Base-by-base conservation (phyloP, 2,113 vertebrate genomes). In the Nansenia antarctica region DNA sequence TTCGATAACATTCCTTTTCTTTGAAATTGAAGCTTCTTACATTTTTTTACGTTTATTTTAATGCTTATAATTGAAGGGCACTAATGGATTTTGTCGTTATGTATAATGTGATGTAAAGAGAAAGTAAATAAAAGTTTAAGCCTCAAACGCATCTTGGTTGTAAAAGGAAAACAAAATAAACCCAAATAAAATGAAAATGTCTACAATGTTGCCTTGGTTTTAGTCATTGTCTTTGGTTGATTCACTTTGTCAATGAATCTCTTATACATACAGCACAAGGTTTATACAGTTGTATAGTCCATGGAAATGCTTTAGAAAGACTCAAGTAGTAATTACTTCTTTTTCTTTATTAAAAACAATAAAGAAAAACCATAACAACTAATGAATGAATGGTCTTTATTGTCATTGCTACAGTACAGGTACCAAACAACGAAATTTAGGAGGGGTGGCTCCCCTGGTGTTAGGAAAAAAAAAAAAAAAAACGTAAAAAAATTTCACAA, bases 21-120 rank as follows among this genome's bases (percentile, higher is more conserved):
- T 85, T 26, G 84, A 88, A 82, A 47, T 58, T 82, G 85, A 77
- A 82, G 86, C 82, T 79, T 87, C 82, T 85, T 84, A 79, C 12
- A 5, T 79, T 78, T 69, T 75, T 77, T 73, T 69, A 72, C 81
- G 79, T 81, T 89, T 88, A 64, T 80, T 85, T 90, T 86, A 82
- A 86, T 85, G 81, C 84, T 89, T 85, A 80, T 79, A 70, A 84
- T 79, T 80, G 31, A 32, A 70, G 64, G 42, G 67, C 74, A 60
- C 82, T 85, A 89, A 86, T 73, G 47, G 64, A 58, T 66, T 80
- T 71, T 71, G 79, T 75, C 77, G 83, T 81, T 80, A 52, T 90
- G 83, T 91, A 72, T 82, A 91, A 91, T 88, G 53, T 86, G 80
- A 89, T 91, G 90, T 91, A 88, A 90, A 90, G 82, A 86, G 85